Base-by-base conservation (phyloP, 2,797 vertebrate genomes). In the Gymnocypris eckloni region DNA sequence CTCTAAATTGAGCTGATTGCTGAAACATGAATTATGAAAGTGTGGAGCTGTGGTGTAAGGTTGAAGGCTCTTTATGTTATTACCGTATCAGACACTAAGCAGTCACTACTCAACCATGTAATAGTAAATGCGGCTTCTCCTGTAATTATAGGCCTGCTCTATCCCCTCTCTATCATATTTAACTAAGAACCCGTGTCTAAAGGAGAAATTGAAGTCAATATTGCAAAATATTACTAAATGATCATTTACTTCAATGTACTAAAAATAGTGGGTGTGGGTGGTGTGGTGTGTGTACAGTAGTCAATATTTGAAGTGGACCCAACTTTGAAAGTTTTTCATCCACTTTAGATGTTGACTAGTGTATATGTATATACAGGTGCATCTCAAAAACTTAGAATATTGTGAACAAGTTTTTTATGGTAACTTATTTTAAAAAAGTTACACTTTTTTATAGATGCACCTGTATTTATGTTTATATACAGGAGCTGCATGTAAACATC, bases 101-200 rank as follows among this genome's bases (percentile, higher is more conserved):
- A 86, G 33, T 66, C 48, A 81, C 86, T 87, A 64, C 71, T 79
- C 48, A 45, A 16, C 18, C 15, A 64, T 87, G 61, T 83, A 52
- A 80, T 85, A 39, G 78, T 37, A 56, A 77, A 69, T 67, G 16
- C 59, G 13, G 33, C 54, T 75, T 77, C 28, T 75, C 50, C 33
- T 81, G 22, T 73, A 70, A 52, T 87, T 48, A 83, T 67, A 41
- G 52, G 37, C 43, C 73, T 77, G 18, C 20, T 66, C 39, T 45
- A 50, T 82, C 33, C 39, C 16, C 64, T 77, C 28, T 72, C 22
- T 75, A 33, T 67, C 64, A 78, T 78, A 45, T 48, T 79, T 28
- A 25, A 84, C 33, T 78, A 41, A 41, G 78, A 79, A 78, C 59
- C 25, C 13, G 2, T 50, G 22, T 66, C 82, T 78, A 56, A 52